Evolutionary conservation across 2,888 invertebrate species (phyloP), one percentile per base, ranked within the genome.

Genomic region (Mythimna loreyi): DNA sequence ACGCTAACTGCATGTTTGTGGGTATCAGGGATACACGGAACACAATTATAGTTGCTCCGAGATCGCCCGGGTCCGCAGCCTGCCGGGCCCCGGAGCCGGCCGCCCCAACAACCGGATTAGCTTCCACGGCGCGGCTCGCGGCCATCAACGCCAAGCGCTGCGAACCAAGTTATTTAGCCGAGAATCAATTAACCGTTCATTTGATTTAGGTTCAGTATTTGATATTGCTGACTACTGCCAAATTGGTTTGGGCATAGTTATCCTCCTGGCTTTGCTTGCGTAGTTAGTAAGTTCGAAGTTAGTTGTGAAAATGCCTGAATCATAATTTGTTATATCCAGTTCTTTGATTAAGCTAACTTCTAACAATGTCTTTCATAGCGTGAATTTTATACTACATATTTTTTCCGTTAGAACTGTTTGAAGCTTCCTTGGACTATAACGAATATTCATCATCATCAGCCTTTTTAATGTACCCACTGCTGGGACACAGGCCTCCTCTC

Each of bases 1-100:
- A 13, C 40, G 40, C 16, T 8, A 40, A 57, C 49, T 36, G 47
- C 33, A 69, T 6, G 13, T 25, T 16, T 52, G 19, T 1, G 16
- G 6, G 16, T 7, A 30, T 43, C 47, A 23, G 28, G 11, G 36
- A 36, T 59, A 30, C 11, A 47, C 19, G 16, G 59, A 75, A 60
- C 43, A 8, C 36, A 59, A 75, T 75, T 70, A 61, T 16, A 11
- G 30, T 4, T 3, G 9, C 13, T 19, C 28, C 19, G 13, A 53
- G 75, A 56, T 40, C 23, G 40, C 40, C 1, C 5, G 40, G 5
- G 13, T 16, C 40, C 40, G 16, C 40, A 16, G 19, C 1, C n/a
- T n/a, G n/a, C n/a, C n/a, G n/a, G n/a, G n/a, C n/a, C n/a, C 40
- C 40, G 16, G 16, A 16, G 19, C 1, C 8, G 33, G 19, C 21